Evolutionary conservation across 1,140 invertebrate genomes (phyloP).

Genomic region (Euura lappo): DNA sequence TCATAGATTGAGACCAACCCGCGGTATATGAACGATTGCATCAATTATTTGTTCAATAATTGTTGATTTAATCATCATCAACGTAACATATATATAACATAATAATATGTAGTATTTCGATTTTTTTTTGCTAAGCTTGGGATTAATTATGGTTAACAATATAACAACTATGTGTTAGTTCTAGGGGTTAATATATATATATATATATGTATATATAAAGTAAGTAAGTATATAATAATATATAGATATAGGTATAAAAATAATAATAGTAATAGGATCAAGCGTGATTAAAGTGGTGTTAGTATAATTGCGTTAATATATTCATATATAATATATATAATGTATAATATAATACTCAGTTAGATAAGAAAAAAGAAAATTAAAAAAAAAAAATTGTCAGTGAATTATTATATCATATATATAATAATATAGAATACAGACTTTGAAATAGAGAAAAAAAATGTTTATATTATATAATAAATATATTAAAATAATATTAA

Average conservation of each 20-base stretch:
- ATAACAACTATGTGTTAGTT: neutral
- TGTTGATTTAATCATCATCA: neutral
- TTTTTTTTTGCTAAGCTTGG: neutral
- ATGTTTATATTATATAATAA: neutral
- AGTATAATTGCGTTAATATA: neutral
- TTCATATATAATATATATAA: neutral
- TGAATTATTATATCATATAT: too few species aligned
- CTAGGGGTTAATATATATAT: neutral
- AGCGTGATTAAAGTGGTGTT: constrained; percentile 24
- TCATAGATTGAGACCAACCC: too few species aligned
- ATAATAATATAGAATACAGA: too few species aligned
- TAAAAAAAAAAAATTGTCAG: too few species aligned
- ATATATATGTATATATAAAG: neutral
- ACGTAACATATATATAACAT: neutral
- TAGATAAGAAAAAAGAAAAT: too few species aligned
- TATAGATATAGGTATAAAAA: constrained; percentile 15
- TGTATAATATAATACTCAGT: too few species aligned
- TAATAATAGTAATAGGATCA: constrained; percentile 19
- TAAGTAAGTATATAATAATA: constrained; percentile 8
- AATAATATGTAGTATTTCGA: neutral
- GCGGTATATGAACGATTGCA: too few species aligned
- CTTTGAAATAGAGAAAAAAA: too few species aligned
- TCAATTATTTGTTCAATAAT: too few species aligned
- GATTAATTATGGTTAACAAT: neutral
- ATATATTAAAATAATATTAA: neutral